Evolutionary conservation across 2,797 vertebrate species (phyloP), one percentile per base, ranked within the genome.

Genomic region (Sebastes cheni): DNA sequence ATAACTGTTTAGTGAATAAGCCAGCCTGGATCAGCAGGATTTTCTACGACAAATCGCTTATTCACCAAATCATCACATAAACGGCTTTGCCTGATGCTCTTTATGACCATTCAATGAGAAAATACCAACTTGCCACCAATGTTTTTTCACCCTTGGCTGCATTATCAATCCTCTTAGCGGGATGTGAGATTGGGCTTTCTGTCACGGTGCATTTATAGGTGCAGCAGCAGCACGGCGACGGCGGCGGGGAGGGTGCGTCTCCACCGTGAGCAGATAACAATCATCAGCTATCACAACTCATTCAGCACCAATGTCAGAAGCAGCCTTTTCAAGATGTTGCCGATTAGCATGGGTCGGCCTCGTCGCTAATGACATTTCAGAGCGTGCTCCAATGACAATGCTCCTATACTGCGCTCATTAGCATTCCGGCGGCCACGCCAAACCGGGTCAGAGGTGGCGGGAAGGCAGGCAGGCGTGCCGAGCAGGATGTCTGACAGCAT

Each of bases 31-130:
- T 93, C 88, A 88, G 88, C 77, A 77, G 90, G 91, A 93, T 92
- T 92, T 91, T 89, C 85, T 68, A 71, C 82, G 83, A 88, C 85
- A 94, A 95, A 90, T 92, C 79, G 67, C 86, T 87, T 88, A 91
- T 94, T 92, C 77, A 86, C 86, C 84, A 91, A 93, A 92, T 90
- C 85, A 89, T 93, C 89, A 83, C 82, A 93, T 90, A 90, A 93
- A 93, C 85, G 59, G 90, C 87, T 93, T 92, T 89, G 75, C 83
- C 85, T 87, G 82, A 82, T 84, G 75, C 79, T 82, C 76, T 25
- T 59, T 72, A 75, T 89, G 86, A 88, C 89, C 82, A 80, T 91
- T 89, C 78, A 80, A 36, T 82, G 75, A 74, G 85, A 87, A 90
- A 89, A 92, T 80, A 86, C 74, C 81, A 90, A 86, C 89, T 88